phyloP scores from a whole-genome alignment of 2,113 vertebrate species.

The Ictalurus furcatus region DNA sequence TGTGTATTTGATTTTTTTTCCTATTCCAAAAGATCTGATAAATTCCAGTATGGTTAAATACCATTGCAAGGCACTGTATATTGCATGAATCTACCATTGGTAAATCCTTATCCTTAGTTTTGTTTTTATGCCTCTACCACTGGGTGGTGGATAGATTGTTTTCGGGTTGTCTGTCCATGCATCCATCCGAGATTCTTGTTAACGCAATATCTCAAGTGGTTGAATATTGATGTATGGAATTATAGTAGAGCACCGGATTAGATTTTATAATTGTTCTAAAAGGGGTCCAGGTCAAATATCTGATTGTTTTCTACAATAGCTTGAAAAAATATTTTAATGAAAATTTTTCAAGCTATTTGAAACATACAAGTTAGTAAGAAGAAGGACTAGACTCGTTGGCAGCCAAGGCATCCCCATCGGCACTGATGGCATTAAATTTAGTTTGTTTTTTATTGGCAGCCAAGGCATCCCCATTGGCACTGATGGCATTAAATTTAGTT shows the following conservation, averaged over 20 bases:
- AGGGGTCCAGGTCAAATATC: not conserved
- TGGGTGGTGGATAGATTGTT: not conserved
- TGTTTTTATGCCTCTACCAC: not conserved
- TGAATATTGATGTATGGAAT: not conserved
- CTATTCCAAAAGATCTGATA: no score
- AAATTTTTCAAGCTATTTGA: not conserved
- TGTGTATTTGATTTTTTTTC: no score
- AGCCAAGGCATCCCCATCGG: not conserved
- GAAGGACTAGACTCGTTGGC: not conserved
- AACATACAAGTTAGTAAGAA: not conserved
- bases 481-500: not conserved
- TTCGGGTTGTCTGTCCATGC: not conserved
- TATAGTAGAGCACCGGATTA: not conserved
- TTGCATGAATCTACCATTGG: no score
- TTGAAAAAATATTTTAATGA: not conserved
- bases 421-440: not conserved
- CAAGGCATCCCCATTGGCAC: not conserved
- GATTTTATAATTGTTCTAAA: not conserved
- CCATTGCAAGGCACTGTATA: no score
- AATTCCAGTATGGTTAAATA: no score
- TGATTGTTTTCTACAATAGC: no score
- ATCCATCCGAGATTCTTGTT: not conserved
- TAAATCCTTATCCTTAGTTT: not conserved
- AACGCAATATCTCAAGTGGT: not conserved
- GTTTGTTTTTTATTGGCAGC: not conserved